Conservation (phyloP, 2,797 vertebrate genomes). For the Sebastes steindachneri region DNA sequence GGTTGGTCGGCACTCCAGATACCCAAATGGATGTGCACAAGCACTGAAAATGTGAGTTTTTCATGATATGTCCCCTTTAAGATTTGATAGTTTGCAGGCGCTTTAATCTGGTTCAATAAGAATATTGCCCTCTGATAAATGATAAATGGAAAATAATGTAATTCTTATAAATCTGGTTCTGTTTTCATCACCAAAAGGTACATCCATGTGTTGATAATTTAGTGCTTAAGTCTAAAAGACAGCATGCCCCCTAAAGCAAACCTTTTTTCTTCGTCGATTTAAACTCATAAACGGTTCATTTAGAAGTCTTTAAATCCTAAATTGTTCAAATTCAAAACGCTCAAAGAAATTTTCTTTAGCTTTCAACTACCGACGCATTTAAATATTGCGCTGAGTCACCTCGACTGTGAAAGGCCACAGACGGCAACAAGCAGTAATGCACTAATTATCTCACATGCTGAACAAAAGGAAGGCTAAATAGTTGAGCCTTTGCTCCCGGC, state of each 20-base stretch:
- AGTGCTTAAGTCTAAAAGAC: not conserved
- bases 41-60: not conserved
- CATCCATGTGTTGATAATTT: too few species aligned
- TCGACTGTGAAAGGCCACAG: slow-evolving; percentile 16
- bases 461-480: slow-evolving; percentile 32
- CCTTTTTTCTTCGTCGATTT: not conserved
- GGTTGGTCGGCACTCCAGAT: not conserved
- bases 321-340: not conserved
- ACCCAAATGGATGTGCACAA: not conserved
- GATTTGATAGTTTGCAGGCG: not conserved
- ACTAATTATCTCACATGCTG: slow-evolving; percentile 42
- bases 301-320: slow-evolving; percentile 18
- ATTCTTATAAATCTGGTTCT: not conserved
- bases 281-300: not conserved
- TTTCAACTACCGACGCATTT: slow-evolving; percentile 6
- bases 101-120: not conserved
- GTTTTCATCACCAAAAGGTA: not conserved
- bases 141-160: not conserved
- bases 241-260: not conserved
- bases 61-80: not conserved
- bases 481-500: slow-evolving; percentile 20
- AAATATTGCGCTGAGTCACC: slow-evolving; percentile 30
- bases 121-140: not conserved
- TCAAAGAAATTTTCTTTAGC: not conserved
- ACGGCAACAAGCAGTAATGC: slow-evolving; percentile 24